Evolutionary conservation across 2,797 vertebrate species (phyloP), one percentile per base, ranked within the genome.

Genomic region (Tolypeutes matacus): DNA sequence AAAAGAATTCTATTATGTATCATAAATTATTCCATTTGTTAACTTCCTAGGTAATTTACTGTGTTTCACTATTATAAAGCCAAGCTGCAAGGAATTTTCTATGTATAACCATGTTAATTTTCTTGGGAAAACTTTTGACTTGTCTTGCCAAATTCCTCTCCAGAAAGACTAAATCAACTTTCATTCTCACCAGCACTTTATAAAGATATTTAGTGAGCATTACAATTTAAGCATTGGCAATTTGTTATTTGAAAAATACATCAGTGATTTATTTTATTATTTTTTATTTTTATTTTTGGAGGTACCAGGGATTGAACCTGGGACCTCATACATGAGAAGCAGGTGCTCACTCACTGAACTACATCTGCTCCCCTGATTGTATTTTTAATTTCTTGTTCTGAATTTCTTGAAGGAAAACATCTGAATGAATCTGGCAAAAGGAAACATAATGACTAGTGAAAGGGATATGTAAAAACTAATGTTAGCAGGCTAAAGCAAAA

Each of bases 371-470:
- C 7, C 11, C 46, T 46, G 46, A 46, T 89, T 88, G 88, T 83
- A 87, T 75, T 62, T 90, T 85, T 90, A 94, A 78, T 76, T 56
- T 95, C 36, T 65, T 76, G 49, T 80, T 93, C 29, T 53, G 29
- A 90, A 82, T 91, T 93, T 82, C 76, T 86, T 90, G 62, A 85
- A 75, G 60, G 86, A 89, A 89, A 86, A 89, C 23, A 67, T 49
- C 60, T 51, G 36, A 75, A 39, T 93, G n/a, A 86, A 76, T 76
- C 69, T 90, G 51, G 42, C 67, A 25, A 80, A 73, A 81, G 46
- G 67, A 72, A 94, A 46, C 36, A 75, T 14, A 73, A 7, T 72
- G 17, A 86, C n/a, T 42, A 86, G n/a, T 78, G 62, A 88, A 90
- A 53, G 42, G 36, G 10, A 90, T 83, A 76, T 86, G 75, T 90